A percentile compares a stretch with the other conserved stretches of the same genome.
Evolutionary conservation across 1,140 invertebrate genomes (phyloP).

Genomic region (Plodia interpunctella): DNA sequence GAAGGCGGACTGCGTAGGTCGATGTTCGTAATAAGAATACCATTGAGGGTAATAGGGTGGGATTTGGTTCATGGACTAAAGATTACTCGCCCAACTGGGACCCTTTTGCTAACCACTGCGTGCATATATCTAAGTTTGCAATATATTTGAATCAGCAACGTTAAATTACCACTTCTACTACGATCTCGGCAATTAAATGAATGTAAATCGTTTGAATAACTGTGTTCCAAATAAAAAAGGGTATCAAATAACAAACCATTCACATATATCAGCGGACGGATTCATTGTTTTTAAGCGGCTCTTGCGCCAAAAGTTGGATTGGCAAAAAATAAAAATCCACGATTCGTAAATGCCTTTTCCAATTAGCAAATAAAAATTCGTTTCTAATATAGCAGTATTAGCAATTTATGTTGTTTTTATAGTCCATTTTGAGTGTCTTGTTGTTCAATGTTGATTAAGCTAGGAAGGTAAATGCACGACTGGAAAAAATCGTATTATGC

Average conservation of each 20-base stretch:
- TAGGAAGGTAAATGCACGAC: too few relatives aligned
- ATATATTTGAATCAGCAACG: not conserved
- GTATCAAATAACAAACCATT: constrained; percentile 3
- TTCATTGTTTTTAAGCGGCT: constrained; percentile 19
- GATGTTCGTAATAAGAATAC: constrained; percentile 33
- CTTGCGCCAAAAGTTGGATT: constrained; percentile 15
- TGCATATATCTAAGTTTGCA: not conserved
- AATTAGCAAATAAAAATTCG: constrained; percentile 14
- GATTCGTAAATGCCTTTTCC: constrained; percentile 13
- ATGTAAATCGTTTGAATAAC: not conserved
- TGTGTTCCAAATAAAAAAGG: constrained; percentile 11
- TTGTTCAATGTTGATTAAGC: too few relatives aligned
- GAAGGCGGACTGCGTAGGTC: constrained; percentile 17
- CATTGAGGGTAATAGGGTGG: constrained; percentile 36
- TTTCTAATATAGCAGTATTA: too few relatives aligned
- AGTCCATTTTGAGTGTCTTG: too few relatives aligned
- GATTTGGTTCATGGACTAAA: constrained; percentile 33
- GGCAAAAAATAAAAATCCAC: constrained; percentile 16
- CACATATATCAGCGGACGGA: constrained; percentile 10
- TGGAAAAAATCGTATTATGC: too few relatives aligned
- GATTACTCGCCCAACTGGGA: constrained; percentile 28
- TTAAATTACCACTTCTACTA: not conserved
- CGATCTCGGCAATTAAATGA: not conserved
- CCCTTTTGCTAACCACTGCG: constrained; percentile 28
- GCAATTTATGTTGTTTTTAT: too few relatives aligned